A percentile compares a stretch with the other conserved stretches of the same genome.
Evolutionary conservation across 2,888 invertebrate genomes (phyloP).

Genomic region (Oscheius sp.): DNA sequence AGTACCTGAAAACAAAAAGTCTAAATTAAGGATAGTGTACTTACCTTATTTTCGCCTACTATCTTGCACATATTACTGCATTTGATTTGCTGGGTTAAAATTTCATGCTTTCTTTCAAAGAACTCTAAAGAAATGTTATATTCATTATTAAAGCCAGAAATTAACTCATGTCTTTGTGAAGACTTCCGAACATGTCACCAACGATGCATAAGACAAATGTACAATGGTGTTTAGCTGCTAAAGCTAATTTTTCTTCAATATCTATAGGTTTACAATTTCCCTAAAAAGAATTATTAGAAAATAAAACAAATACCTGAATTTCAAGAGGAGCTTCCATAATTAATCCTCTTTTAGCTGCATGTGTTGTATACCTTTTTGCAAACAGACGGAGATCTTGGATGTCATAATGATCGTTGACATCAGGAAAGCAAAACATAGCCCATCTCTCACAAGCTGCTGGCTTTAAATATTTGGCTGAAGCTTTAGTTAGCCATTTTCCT

Average conservation of each 20-base stretch:
- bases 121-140: not conserved
- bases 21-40: not conserved
- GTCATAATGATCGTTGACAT: not conserved
- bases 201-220: slow-evolving; percentile 32
- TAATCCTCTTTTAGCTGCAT: slow-evolving; percentile 6
- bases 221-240: slow-evolving; percentile 26
- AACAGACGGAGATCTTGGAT: not conserved
- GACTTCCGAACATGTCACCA: slow-evolving; percentile 13
- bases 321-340: not conserved
- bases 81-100: slow-evolving; percentile 60
- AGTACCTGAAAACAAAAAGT: slow-evolving; percentile 10
- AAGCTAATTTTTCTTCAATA: slow-evolving; percentile 17
- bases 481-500: slow-evolving; percentile 29
- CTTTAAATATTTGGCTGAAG: not conserved
- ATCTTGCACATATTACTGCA: slow-evolving; percentile 2
- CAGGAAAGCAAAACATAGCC: not conserved
- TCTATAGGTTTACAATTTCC: not conserved
- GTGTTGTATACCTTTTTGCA: not conserved
- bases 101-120: slow-evolving; percentile 40
- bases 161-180: slow-evolving; percentile 34
- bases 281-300: no score
- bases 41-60: not conserved
- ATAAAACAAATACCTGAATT: not conserved
- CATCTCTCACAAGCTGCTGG: not conserved
- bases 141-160: no score